Base-by-base conservation (phyloP, 30 jellyfish, hydroid and myxozoan genomes). In the Catostylus mosaicus region DNA sequence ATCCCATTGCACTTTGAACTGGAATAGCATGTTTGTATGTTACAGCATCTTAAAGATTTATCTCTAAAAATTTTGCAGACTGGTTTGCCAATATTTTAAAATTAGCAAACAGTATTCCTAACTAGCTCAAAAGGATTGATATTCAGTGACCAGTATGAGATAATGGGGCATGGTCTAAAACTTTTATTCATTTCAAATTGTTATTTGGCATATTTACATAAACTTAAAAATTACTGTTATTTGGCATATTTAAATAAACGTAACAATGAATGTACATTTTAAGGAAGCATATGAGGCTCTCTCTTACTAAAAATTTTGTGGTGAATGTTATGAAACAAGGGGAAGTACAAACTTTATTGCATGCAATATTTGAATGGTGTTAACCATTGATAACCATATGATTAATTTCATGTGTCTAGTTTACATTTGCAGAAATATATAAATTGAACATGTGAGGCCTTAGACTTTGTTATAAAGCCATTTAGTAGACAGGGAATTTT, bases 401-500 rank as follows among this genome's bases (percentile, higher is more conserved):
- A 5, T 50, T 10, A 50, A 9, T 50, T 23, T 6, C 29, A 36
- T 67, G 47, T 67, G 64, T 32, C 80, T 36, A 67, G 14, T 32
- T 11, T 32, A 67, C 80, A 30, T 67, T 30, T 10, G 60, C 80
- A 50, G 63, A 36, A 67, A 67, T 27, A 29, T 67, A 67, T 6
- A 67, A 32, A 32, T 30, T 67, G 80, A 36, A 67, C 80, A 67
- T 11, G 2, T 63, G 61, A 3, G 64, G 61, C 63, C 64, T 27
- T 29, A 67, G n/a, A n/a, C n/a, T n/a, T n/a, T n/a, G n/a, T n/a
- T n/a, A n/a, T n/a, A n/a, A n/a, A n/a, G n/a, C n/a, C n/a, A 8
- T 72, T 75, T 75, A 72, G 71, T 75, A 4, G 80, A 67, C 27
- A 67, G 63, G 24, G 31, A 67, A 67, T 67, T 52, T 50, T 46